These are phyloP conservation scores for Pteropus alecto DNA, from an alignment of 2,113 vertebrate genomes.

Conservation along the genomic window DNA sequence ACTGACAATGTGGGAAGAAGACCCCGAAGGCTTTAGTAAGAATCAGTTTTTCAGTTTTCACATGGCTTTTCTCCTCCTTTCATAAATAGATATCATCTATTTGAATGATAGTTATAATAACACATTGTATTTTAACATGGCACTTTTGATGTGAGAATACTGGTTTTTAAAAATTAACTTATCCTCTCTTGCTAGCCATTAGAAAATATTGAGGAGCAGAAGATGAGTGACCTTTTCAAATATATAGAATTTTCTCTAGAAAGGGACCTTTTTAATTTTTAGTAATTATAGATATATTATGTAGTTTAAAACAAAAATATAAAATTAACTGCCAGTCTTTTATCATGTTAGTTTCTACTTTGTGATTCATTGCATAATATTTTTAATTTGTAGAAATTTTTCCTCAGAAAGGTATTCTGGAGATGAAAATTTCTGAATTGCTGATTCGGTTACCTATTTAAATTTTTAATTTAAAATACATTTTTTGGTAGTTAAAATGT, in stretches of 20 bases:
- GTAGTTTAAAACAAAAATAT: constrained; percentile 22
- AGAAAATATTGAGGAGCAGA: neutral
- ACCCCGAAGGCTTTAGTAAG: constrained; percentile 98
- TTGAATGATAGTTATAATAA: neutral
- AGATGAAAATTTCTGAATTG: neutral
- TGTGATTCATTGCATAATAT: neutral
- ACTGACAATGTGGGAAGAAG: constrained; percentile 98
- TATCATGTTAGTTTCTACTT: neutral
- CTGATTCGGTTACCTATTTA: neutral
- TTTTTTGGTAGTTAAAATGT: neutral
- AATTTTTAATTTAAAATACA: neutral
- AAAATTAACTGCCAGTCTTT: neutral
- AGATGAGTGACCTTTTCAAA: constrained; percentile 9
- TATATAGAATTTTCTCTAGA: neutral
- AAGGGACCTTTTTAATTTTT: neutral
- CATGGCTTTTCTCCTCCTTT: neutral
- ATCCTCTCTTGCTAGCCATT: neutral
- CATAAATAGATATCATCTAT: neutral
- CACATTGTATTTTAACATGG: constrained; percentile 3
- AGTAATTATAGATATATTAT: neutral
- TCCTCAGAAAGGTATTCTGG: neutral
- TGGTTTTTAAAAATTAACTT: constrained; percentile 21
- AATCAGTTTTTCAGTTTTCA: neutral
- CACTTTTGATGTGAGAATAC: neutral
- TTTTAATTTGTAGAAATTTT: constrained; percentile 28